Conservation (phyloP, 2,113 vertebrate species). For the Phoenicopterus ruber region DNA sequence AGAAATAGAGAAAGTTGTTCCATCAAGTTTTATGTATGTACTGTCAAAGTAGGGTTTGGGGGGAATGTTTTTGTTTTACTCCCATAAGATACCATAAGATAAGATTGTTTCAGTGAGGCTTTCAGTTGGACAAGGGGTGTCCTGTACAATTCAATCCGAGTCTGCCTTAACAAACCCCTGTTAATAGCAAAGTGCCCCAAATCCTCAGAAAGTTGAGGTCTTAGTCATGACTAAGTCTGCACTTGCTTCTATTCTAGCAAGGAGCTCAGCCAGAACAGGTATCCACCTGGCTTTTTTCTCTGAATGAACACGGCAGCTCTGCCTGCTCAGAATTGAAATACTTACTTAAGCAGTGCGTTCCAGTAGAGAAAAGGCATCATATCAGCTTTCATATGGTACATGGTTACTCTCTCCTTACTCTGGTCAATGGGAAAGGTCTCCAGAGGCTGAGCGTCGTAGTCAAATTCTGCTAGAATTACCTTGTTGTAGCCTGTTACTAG, state of each 20-base stretch:
- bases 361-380: constrained; percentile 95
- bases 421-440: constrained; percentile 98
- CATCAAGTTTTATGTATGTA: not conserved
- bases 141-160: not conserved
- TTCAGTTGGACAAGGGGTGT: not conserved
- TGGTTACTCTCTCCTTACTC: constrained; percentile 85
- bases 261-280: not conserved
- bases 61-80: not conserved
- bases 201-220: not conserved
- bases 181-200: not conserved
- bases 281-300: not conserved
- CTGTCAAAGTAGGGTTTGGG: rapidly evolving
- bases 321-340: not conserved
- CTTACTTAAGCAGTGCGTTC: constrained; percentile 89
- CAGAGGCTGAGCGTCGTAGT: constrained; percentile 84
- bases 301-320: not conserved
- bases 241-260: not conserved
- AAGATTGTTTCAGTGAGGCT: not conserved
- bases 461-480: constrained; percentile 93
- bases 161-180: not conserved
- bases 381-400: constrained; percentile 95
- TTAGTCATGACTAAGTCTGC: not conserved
- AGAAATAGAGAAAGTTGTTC: not conserved
- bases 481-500: constrained; percentile 90
- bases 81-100: rapidly evolving